Percentiles rank a stretch among this genome's conserved stretches.
Evolutionary conservation across 2,888 invertebrate species (phyloP).

Genomic region (Lasius fuliginosus): DNA sequence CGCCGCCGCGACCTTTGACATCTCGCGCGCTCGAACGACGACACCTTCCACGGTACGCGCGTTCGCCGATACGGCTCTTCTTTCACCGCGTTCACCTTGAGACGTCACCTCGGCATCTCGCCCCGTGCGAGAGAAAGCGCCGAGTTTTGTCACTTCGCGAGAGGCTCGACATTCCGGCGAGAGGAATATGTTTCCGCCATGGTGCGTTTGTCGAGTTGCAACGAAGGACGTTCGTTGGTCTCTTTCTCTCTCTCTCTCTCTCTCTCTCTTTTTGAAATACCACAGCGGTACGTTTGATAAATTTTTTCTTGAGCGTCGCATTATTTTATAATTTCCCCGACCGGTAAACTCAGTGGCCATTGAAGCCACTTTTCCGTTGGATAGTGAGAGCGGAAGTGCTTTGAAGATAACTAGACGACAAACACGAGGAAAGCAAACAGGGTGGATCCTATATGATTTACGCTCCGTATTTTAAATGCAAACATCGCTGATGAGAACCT

Average conservation of each 20-base stretch:
- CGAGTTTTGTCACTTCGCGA: background rate
- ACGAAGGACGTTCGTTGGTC: background rate
- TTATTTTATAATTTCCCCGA: background rate
- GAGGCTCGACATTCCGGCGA: background rate
- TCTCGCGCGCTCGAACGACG: constrained; percentile 43
- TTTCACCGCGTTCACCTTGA: constrained; percentile 64
- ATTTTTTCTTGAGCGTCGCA: background rate
- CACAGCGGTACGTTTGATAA: background rate
- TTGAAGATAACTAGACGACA: constrained; percentile 54
- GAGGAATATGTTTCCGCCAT: constrained; percentile 8
- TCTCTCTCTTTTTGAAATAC: background rate
- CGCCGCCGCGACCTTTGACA: constrained; percentile 68
- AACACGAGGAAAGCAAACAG: constrained; percentile 46
- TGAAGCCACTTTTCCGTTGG: background rate
- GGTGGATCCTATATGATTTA: background rate
- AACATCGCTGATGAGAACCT: constrained; percentile 43
- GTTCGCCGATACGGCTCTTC: constrained; percentile 29
- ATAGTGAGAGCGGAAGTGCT: constrained; percentile 24
- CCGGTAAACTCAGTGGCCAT: constrained; percentile 6
- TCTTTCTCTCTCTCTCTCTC: background rate
- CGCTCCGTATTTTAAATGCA: constrained; percentile 48
- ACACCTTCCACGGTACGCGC: constrained; percentile 58
- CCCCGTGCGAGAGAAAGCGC: constrained; percentile 18
- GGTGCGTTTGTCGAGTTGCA: constrained; percentile 10
- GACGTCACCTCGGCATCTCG: background rate